Base-by-base conservation (phyloP, 2,113 vertebrate genomes). In the Planiliza haematocheilus region DNA sequence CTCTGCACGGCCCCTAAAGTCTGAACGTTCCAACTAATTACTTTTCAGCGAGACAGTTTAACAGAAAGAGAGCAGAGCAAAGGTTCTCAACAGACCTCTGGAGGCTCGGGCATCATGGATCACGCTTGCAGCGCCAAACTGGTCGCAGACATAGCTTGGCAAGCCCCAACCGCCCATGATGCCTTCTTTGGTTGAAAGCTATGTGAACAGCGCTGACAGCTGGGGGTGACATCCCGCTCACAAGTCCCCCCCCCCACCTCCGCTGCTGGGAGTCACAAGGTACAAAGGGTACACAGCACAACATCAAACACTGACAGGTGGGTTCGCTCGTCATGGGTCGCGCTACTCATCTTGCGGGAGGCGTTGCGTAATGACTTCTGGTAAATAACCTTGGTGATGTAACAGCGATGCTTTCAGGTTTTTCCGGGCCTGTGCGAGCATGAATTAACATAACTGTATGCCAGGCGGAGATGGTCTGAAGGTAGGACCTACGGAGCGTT, bases 141-240 rank as follows among this genome's bases (percentile, higher is more conserved):
- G 60, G 38, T 21, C 36, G 18, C 13, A 37, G 38, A 16, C 21
- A 52, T 45, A 37, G 69, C 53, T 39, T 60, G 36, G 42, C 18
- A 30, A 77, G 18, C 45, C 14, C 49, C 5, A 0, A n/a, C 4
- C 53, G 41, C 30, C 10, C n/a, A 13, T 36, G 16, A 59, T 21
- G 41, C 34, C 52, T 53, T 46, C 14, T 55, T 64, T 68, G 20
- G 38, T 11, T 45, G 24, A 34, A n/a, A 24, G 61, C 43, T 43
- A 8, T 59, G 8, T 51, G 45, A 63, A 63, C 58, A n/a, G n/a
- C 12, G 46, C 4, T 24, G 14, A 52, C 50, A 72, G 51, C 11
- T 10, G n/a, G 5, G 66, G 59, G 42, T 58, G 53, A 18, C 49
- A 56, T 45, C 52, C 41, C 55, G 21, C 13, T 34, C 7, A 74